Percentiles rank a stretch among this genome's conserved stretches.
Evolutionary conservation across 2,797 vertebrate genomes (phyloP).

Genomic region (Phyllotis vaccarum): DNA sequence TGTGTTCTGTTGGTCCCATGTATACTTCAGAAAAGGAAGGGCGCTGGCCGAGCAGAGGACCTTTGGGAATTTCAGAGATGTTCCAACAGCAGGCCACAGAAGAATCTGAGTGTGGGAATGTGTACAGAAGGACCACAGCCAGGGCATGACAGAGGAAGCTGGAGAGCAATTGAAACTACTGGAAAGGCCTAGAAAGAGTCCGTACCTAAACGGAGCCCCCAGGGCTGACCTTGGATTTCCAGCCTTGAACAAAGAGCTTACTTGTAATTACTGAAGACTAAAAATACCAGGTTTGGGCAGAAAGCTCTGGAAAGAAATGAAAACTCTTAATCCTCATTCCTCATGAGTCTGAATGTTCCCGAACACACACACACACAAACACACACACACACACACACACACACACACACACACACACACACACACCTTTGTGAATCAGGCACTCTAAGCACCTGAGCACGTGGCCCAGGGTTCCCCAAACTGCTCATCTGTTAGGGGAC

Average conservation of each 20-base stretch:
- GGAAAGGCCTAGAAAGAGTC: neutral
- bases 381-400: neutral
- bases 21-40: constrained; percentile 63
- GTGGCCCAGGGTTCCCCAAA: neutral
- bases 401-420: too few relatives aligned
- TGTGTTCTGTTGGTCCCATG: neutral
- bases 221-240: too few relatives aligned
- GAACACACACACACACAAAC: too few relatives aligned
- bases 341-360: neutral
- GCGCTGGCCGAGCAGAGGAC: neutral
- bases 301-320: neutral
- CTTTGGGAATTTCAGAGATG: constrained; percentile 42
- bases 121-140: neutral
- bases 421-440: neutral
- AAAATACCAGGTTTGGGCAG: neutral
- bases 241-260: neutral
- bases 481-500: rapidly evolving
- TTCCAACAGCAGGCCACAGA: constrained; percentile 14
- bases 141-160: neutral
- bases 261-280: neutral
- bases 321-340: neutral
- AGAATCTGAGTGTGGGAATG: constrained; percentile 71
- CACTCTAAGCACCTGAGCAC: neutral
- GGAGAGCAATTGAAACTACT: neutral
- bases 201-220: neutral